These are phyloP conservation scores for Diplodus puntazzo DNA, from an alignment of 2,797 vertebrate genomes.

Conservation along the genomic window DNA sequence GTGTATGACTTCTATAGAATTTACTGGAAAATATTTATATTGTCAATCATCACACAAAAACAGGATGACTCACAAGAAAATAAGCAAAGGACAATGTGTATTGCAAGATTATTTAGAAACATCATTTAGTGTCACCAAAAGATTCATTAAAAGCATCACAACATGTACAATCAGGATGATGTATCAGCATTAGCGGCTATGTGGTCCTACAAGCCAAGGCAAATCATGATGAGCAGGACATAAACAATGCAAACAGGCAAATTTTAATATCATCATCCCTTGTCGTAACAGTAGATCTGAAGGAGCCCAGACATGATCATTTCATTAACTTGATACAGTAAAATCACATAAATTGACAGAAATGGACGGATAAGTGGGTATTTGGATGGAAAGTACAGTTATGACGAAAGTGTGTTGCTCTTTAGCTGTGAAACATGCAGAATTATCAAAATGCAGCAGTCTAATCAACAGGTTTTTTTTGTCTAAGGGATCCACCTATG, in stretches of 20 bases:
- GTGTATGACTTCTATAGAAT: too few relatives aligned
- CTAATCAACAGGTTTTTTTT: conserved; percentile 18
- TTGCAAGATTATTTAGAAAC: conserved; percentile 56
- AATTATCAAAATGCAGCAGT: conserved; percentile 52
- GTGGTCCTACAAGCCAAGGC: conserved; percentile 43
- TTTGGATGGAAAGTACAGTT: conserved; percentile 1
- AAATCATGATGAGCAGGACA: conserved; percentile 40
- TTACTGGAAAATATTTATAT: not conserved
- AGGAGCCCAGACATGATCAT: conserved; percentile 27
- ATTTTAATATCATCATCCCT: conserved; percentile 20
- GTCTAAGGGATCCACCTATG: conserved; percentile 7
- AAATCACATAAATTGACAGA: conserved; percentile 21
- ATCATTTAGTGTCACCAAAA: conserved; percentile 58
- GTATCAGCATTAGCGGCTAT: conserved; percentile 43
- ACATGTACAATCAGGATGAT: conserved; percentile 49
- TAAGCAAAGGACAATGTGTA: conserved; percentile 17
- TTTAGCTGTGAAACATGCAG: conserved; percentile 60
- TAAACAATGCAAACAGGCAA: conserved; percentile 37
- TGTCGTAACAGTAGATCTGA: conserved; percentile 26
- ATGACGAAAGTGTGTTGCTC: conserved; percentile 11
- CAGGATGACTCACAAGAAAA: conserved; percentile 35
- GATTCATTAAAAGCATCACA: conserved; percentile 67
- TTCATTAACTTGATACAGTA: conserved; percentile 27
- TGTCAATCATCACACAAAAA: conserved; percentile 10
- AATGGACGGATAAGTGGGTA: not conserved